These are phyloP conservation scores for Druon quercuslanigerum DNA, from an alignment of 1,140 invertebrate genomes.

Conservation along the genomic window DNA sequence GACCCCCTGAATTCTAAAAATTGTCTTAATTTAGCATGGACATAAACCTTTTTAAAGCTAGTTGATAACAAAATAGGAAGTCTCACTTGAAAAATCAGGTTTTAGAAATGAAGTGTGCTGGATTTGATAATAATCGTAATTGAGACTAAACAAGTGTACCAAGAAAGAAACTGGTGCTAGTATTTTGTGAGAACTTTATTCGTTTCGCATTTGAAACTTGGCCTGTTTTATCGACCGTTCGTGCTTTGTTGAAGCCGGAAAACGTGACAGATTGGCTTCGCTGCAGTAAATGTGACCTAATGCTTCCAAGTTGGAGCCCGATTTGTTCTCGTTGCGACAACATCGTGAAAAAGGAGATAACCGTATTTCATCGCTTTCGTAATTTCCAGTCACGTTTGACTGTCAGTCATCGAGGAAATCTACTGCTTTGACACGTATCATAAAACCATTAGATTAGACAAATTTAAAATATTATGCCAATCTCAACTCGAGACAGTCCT, in stretches of 20 bases:
- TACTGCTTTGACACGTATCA: constrained; percentile 1
- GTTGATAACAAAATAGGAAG: no score
- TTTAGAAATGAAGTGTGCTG: no score
- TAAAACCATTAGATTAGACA: neutral
- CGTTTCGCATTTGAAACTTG: neutral
- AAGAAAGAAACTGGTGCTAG: no score
- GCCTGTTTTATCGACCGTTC: constrained; percentile 42
- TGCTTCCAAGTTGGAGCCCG: constrained; percentile 13
- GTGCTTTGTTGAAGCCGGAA: constrained; percentile 30
- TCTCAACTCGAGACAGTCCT: neutral
- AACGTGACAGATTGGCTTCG: constrained; percentile 23
- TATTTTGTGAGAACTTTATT: no score
- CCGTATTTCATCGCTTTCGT: constrained; percentile 29
- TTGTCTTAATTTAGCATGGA: no score
- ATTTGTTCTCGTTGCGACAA: constrained; percentile 30
- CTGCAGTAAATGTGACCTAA: constrained; percentile 20
- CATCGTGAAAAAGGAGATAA: constrained; percentile 29
- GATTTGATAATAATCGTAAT: no score
- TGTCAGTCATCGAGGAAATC: constrained; percentile 2
- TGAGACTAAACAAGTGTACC: no score
- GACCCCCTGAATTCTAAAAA: no score
- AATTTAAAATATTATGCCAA: neutral
- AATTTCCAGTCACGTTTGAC: constrained; percentile 22
- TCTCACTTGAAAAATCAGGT: no score
- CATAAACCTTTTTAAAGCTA: no score